Conservation (phyloP, 1,140 invertebrate species). For the Cryptotermes secundus region DNA sequence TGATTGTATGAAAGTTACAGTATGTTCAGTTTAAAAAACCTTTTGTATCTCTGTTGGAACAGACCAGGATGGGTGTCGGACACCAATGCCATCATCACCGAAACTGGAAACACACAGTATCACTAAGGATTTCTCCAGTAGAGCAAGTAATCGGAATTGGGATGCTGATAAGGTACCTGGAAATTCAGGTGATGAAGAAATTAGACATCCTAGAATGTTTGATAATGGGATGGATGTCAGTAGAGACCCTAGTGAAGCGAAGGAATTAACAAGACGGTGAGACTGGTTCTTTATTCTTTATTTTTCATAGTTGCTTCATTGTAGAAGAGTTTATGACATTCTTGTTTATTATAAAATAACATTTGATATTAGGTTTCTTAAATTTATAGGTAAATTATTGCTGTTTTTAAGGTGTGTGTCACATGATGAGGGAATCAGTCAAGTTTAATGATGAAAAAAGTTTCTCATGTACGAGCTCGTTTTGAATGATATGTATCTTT, state of each 20-base stretch:
- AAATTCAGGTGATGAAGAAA: background rate
- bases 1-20: too few relatives aligned
- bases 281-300: too few relatives aligned
- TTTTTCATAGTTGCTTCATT: too few relatives aligned
- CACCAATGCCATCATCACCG: slow-evolving; percentile 40
- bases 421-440: too few relatives aligned
- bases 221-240: background rate
- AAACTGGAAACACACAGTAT: slow-evolving; percentile 10
- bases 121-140: background rate
- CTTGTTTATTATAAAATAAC: too few relatives aligned
- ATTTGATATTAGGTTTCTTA: too few relatives aligned
- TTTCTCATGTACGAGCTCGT: too few relatives aligned
- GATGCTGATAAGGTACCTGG: background rate
- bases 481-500: background rate
- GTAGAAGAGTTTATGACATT: too few relatives aligned
- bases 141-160: background rate
- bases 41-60: background rate
- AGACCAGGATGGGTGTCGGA: slow-evolving; percentile 37
- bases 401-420: too few relatives aligned
- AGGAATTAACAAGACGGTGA: background rate
- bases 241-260: background rate
- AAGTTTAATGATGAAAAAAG: too few relatives aligned
- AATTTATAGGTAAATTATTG: too few relatives aligned
- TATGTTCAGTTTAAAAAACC: too few relatives aligned
- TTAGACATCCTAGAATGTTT: background rate